Percentiles rank a stretch among this genome's conserved stretches.
Conservation (phyloP, 92 coral and sea anemone species). For the Diadumene lineata region DNA sequence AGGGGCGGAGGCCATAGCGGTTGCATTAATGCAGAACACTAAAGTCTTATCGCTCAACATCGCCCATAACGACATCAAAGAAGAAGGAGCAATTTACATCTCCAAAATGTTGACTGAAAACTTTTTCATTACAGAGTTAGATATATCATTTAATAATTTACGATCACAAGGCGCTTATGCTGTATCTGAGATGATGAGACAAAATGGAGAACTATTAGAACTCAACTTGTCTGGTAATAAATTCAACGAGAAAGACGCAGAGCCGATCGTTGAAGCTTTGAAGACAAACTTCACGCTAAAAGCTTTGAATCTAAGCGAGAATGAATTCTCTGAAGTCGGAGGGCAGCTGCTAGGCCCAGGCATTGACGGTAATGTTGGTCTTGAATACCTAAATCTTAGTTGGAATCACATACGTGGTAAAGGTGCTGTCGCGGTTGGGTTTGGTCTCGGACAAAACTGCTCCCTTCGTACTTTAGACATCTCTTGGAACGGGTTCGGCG, state of each 20-base stretch:
- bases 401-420: conserved; percentile 88
- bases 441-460: conserved; percentile 75
- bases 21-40: conserved; percentile 82
- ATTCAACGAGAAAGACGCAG: conserved; percentile 79
- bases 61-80: conserved; percentile 73
- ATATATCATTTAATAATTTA: conserved; percentile 83
- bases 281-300: conserved; percentile 86
- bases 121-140: conserved; percentile 85
- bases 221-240: conserved; percentile 76
- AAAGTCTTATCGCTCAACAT: conserved; percentile 63
- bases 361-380: conserved; percentile 83
- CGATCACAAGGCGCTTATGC: conserved; percentile 96
- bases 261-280: conserved; percentile 92
- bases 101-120: conserved; percentile 94
- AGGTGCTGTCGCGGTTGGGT: conserved; percentile 83
- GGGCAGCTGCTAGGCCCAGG: conserved; percentile 95
- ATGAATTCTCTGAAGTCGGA: conserved; percentile 74
- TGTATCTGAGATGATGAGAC: conserved; percentile 83
- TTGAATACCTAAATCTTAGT: conserved; percentile 84
- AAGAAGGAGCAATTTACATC: conserved; percentile 90
- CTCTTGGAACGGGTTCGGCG: conserved; percentile 96
- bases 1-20: conserved; percentile 94
- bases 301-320: conserved; percentile 81
- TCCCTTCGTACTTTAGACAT: conserved; percentile 78
- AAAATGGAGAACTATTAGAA: conserved; percentile 81